Evolutionary conservation across 2,888 invertebrate genomes (phyloP), one percentile per base, ranked within the genome.

Genomic region (Mechanitis messenoides): DNA sequence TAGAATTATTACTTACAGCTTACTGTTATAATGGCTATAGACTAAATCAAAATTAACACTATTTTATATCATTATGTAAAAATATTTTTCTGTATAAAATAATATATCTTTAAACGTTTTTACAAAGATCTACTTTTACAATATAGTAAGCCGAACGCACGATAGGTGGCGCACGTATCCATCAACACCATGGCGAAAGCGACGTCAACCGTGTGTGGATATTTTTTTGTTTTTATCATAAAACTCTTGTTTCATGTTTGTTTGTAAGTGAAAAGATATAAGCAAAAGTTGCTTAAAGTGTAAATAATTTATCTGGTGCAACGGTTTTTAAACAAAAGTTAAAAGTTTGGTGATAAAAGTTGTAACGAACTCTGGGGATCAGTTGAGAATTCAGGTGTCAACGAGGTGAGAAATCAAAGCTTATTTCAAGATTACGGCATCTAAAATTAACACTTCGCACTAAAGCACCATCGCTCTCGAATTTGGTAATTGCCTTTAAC

Each of bases 371-470:
- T 87, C 85, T 78, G 74, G 80, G 83, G 83, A 88, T 86, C 84
- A 81, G 81, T 87, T 82, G 77, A 81, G 83, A 83, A 82, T 87
- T 88, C 86, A 88, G 90, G 89, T 90, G 90, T 90, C 89, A 90
- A 89, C 85, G 90, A 90, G 90, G 90, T 90, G 90, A 89, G 90
- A 82, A 85, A 80, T 72, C 76, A 76, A 86, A 84, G 85, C 85
- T 79, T 83, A 80, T 78, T 81, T 74, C 78, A 74, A 76, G 77
- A 84, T 79, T 81, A 83, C 71, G 75, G 77, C 77, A 81, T 82
- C 78, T 81, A 80, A 77, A 83, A 80, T 83, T 80, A 84, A 76
- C 77, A 74, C 74, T 77, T 59, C 58, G 71, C 74, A 66, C 67
- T 74, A 74, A 73, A 68, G 68, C 68, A 69, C 74, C 69, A 67